A percentile compares a stretch with the other conserved stretches of the same genome.
phyloP scores from a whole-genome alignment of 2,113 vertebrate genomes.

The Lynx canadensis region DNA sequence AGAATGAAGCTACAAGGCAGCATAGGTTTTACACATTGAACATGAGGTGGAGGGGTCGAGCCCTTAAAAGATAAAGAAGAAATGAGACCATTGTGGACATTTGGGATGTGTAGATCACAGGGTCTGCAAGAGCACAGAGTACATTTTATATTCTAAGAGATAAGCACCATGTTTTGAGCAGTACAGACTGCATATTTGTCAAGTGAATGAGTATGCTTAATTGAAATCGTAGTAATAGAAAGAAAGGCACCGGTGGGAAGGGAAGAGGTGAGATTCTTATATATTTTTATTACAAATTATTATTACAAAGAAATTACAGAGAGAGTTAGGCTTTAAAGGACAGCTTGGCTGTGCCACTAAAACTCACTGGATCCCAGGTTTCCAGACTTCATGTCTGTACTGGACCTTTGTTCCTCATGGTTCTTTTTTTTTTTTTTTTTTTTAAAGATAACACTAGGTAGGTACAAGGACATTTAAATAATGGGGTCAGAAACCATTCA shows the following conservation, averaged over 20 bases:
- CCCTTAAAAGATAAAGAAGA: conserved; percentile 22
- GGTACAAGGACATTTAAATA: background rate
- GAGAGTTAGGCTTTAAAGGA: background rate
- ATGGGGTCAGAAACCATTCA: background rate
- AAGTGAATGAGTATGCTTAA: background rate
- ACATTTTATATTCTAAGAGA: background rate
- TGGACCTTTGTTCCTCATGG: background rate
- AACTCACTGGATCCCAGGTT: background rate
- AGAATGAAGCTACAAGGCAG: background rate
- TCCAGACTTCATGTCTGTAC: background rate
- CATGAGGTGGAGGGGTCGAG: background rate
- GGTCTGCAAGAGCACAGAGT: background rate
- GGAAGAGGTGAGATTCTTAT: background rate
- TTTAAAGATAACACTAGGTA: background rate
- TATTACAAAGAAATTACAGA: background rate
- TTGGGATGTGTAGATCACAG: background rate
- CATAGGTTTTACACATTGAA: background rate
- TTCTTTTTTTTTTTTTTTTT: conserved; percentile 25
- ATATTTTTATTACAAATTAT: no score
- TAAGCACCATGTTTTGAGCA: background rate
- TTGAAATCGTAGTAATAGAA: conserved; percentile 4
- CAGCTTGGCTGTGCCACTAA: background rate
- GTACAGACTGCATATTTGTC: background rate
- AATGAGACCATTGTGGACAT: background rate
- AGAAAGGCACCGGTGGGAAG: background rate